These are phyloP conservation scores for Cyanoliseus patagonus DNA, from an alignment of 2,113 vertebrate genomes.

Conservation along the genomic window DNA sequence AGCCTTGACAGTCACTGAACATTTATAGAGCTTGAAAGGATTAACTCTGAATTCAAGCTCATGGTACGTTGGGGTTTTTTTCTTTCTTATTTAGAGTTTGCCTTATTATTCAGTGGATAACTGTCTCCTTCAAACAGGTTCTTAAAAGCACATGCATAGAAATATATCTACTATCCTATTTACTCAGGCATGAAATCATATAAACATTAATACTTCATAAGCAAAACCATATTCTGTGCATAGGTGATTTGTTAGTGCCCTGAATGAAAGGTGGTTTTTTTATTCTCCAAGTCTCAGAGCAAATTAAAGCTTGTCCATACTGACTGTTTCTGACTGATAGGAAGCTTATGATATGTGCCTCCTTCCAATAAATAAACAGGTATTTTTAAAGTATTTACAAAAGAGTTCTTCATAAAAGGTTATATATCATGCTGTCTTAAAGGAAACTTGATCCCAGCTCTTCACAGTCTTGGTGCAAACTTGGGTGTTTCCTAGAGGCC, in stretches of 20 bases:
- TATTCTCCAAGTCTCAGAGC: not conserved
- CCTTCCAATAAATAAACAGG: not conserved
- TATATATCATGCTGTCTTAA: not conserved
- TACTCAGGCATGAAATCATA: not conserved
- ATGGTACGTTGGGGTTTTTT: not conserved
- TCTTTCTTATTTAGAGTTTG: not conserved
- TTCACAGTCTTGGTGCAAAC: not conserved
- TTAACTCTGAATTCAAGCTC: not conserved
- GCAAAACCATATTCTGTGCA: not conserved
- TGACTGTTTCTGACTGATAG: constrained; percentile 17
- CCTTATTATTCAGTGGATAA: not conserved
- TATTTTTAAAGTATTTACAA: not conserved
- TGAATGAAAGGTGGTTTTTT: not conserved
- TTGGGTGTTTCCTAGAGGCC: not conserved
- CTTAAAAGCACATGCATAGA: not conserved
- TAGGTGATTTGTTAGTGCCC: not conserved
- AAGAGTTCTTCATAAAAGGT: not conserved
- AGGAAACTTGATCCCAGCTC: not conserved
- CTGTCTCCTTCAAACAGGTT: not conserved
- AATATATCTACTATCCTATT: not conserved
- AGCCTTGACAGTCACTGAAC: not conserved
- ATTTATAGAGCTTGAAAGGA: not conserved
- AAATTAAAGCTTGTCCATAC: constrained; percentile 4
- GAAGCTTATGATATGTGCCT: not conserved
- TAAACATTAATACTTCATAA: not conserved